Conservation (phyloP, 2,888 invertebrate species). For the Rhingia rostrata region DNA sequence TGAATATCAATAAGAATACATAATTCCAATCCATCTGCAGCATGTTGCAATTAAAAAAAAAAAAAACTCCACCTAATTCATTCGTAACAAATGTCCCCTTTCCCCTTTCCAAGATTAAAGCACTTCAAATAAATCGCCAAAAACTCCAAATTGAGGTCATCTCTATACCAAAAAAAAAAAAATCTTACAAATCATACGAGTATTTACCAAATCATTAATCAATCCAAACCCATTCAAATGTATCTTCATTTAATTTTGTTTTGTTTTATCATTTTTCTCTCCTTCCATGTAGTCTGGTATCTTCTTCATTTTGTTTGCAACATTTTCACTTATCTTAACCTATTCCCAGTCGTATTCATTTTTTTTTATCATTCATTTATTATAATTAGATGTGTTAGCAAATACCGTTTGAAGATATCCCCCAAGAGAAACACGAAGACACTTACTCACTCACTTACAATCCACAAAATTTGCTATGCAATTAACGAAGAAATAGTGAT, state of each 20-base stretch:
- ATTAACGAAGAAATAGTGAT: slow-evolving; percentile 50
- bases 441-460: not conserved
- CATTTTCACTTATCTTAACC: slow-evolving; percentile 32
- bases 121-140: not conserved
- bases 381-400: slow-evolving; percentile 50
- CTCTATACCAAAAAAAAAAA: slow-evolving; percentile 31
- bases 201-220: slow-evolving; percentile 56
- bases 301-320: slow-evolving; percentile 38
- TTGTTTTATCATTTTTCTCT: slow-evolving; percentile 18
- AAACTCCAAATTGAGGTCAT: slow-evolving; percentile 54
- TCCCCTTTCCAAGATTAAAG: not conserved
- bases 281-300: slow-evolving; percentile 8
- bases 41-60: not conserved
- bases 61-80: not conserved
- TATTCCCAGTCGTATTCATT: not conserved
- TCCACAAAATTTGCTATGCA: slow-evolving; percentile 9
- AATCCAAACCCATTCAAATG: slow-evolving; percentile 30
- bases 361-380: slow-evolving; percentile 36
- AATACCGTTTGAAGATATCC: slow-evolving; percentile 25
- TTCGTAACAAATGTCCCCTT: not conserved
- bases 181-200: slow-evolving; percentile 48
- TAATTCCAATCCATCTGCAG: not conserved
- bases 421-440: slow-evolving; percentile 7
- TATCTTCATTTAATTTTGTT: slow-evolving; percentile 4
- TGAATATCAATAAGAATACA: too few species aligned